phyloP scores from a whole-genome alignment of 2,888 invertebrate genomes.

The Tetropium fuscum region DNA sequence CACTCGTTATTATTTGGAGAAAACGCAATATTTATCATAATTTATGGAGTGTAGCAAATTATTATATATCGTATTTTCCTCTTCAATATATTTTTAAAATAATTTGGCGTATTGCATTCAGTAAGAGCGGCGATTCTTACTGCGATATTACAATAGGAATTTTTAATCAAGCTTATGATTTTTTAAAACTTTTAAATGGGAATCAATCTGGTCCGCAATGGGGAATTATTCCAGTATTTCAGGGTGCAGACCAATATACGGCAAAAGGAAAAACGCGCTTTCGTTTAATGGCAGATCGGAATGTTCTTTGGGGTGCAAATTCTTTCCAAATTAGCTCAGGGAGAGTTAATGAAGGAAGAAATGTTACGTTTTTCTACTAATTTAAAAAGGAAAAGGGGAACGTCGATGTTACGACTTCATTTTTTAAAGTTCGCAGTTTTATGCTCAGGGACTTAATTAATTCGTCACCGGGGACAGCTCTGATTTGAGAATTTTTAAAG shows the following conservation, averaged over 20 bases:
- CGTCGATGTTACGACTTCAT: slow-evolving; percentile 60
- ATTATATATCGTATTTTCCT: no score
- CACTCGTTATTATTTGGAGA: no score
- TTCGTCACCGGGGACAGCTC: slow-evolving; percentile 62
- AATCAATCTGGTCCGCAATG: slow-evolving; percentile 58
- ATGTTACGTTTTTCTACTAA: slow-evolving; percentile 67
- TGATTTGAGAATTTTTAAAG: slow-evolving; percentile 60
- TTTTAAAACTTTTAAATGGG: slow-evolving; percentile 50
- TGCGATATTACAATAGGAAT: slow-evolving; percentile 50
- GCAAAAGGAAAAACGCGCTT: slow-evolving; percentile 52
- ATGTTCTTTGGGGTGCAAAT: slow-evolving; percentile 65
- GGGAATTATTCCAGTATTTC: slow-evolving; percentile 47
- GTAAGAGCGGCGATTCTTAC: no score
- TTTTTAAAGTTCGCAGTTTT: slow-evolving; percentile 60
- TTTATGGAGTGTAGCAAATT: no score
- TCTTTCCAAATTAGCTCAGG: slow-evolving; percentile 67
- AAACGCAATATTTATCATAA: no score
- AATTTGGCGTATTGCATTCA: no score
- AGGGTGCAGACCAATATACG: slow-evolving; percentile 50
- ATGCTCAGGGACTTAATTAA: slow-evolving; percentile 65
- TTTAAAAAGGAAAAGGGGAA: slow-evolving; percentile 63
- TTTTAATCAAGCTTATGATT: slow-evolving; percentile 59
- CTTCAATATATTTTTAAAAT: no score
- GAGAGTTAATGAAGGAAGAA: slow-evolving; percentile 67
- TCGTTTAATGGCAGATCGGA: slow-evolving; percentile 59